Conservation (phyloP, 2,113 vertebrate genomes). For the Engraulis encrasicolus region DNA sequence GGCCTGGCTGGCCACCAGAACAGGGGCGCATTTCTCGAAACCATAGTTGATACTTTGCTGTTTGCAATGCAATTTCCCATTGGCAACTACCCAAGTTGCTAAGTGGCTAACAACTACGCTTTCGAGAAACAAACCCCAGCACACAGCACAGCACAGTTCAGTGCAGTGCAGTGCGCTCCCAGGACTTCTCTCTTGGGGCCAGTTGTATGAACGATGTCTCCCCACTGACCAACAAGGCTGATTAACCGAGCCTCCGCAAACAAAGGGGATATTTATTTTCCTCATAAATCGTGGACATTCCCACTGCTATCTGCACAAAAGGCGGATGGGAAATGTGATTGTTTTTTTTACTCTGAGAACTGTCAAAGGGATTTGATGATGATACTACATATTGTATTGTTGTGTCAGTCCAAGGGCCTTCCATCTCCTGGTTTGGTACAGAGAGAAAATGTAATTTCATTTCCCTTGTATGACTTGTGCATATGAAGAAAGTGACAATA, state of each 20-base stretch:
- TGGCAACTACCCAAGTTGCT: too few relatives aligned
- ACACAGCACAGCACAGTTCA: too few relatives aligned
- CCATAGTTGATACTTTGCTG: too few relatives aligned
- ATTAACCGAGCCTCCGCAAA: not conserved
- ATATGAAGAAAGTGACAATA: too few relatives aligned
- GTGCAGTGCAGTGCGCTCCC: conserved; percentile 1
- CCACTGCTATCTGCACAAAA: not conserved
- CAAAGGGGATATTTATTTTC: not conserved
- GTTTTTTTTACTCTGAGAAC: not conserved
- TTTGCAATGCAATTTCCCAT: too few relatives aligned
- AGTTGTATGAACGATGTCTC: not conserved
- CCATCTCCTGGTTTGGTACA: not conserved
- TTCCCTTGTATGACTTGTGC: too few relatives aligned
- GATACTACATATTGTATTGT: not conserved
- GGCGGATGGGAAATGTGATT: not conserved
- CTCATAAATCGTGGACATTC: not conserved
- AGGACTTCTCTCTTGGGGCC: not conserved
- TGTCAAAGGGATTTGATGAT: not conserved
- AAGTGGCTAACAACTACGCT: too few relatives aligned
- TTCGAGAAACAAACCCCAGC: too few relatives aligned
- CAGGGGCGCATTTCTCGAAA: too few relatives aligned
- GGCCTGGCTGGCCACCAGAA: not conserved
- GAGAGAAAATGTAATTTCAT: too few relatives aligned
- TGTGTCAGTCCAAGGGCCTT: not conserved
- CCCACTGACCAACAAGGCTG: not conserved